Evolutionary conservation across 2,888 invertebrate species (phyloP), one percentile per base, ranked within the genome.

Genomic region (Drosophila koepferae): DNA sequence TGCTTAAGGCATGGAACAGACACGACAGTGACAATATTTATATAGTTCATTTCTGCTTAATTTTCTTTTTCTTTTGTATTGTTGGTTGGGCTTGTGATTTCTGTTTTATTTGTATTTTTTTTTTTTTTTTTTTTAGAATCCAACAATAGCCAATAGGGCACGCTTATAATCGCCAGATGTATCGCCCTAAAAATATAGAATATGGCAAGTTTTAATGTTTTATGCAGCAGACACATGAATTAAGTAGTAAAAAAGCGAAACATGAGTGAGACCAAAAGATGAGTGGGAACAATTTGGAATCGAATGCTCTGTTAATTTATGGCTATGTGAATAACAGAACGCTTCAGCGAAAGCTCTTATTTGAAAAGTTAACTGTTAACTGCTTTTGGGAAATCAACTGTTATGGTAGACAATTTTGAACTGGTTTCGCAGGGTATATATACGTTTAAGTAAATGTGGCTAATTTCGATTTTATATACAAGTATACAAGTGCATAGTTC

Each of bases 161-260:
- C 96, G 96, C 95, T 96, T 97, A 95, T 98, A 98, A 95, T 98
- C 97, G 91, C 98, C 98, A 91, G 97, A 97, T 82, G 97, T 97
- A 94, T 98, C 98, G 91, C 96, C 97, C 97, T 97, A 96, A 92
- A 96, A 92, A 86, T 89, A 90, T 82, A 82, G 80, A 82, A 86
- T 86, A 80, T 80, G 80, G 74, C 90, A 88, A 67, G 67, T 74
- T 88, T 87, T 85, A 90, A 88, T 90, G 82, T 81, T 82, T 77
- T 56, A 76, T 77, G 80, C 71, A 74, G 80, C 71, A 80, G 63
- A 86, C 81, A 76, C 73, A 71, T 90, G 68, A 85, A 72, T 48
- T 63, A 77, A 59, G n/a, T 48, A 43, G 10, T 44, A 56, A 28
- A 60, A 34, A 69, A 46, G 41, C 54, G 31, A 60, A 59, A 43